Evolutionary conservation across 2,888 invertebrate species (phyloP), one percentile per base, ranked within the genome.

Genomic region (Perithous albicinctus): DNA sequence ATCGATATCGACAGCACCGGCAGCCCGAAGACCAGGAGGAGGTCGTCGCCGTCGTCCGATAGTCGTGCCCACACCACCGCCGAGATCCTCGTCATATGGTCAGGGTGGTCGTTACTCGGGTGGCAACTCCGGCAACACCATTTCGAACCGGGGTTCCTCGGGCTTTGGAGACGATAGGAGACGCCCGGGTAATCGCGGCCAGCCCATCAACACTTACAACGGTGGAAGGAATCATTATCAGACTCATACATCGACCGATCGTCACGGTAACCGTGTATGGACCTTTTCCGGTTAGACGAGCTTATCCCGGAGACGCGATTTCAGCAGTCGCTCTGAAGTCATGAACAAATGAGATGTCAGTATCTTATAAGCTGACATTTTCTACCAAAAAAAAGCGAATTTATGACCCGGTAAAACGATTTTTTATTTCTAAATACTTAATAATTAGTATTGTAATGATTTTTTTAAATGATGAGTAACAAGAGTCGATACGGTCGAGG

Each of bases 231-330:
- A 84, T 43, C 82, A 89, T 80, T 89, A 91, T 85, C 78, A 85
- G n/a, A 90, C 89, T 51, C 90, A 91, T 77, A 87, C 88, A 4
- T 85, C 87, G 1, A 82, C 84, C 8, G 91, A 92, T 74, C 76
- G 80, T 7, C 84, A 87, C 0, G 92, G 92, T 43, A 91, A 92
- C 76, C 87, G 89, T 76, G 85, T 89, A 38, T 92, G 92, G 91
- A 92, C 88, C 15, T 92, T 92, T 76, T 91, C 92, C 12, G 86
- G 90, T 23, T 90, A 85, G 87, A 56, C 2, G 23, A 54, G 38
- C 15, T 38, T 26, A 35, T 54, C 10, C n/a, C 15, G 15, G 20
- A 12, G 12, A 10, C 6, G n/a, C n/a, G 29, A 29, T 56, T 32
- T 56, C 5, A n/a, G n/a, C 26, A 29, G 6, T 29, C 32, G 56